Evolutionary conservation across 2,888 invertebrate species (phyloP), one percentile per base, ranked within the genome.

Genomic region (Torymus aiolomorphi): DNA sequence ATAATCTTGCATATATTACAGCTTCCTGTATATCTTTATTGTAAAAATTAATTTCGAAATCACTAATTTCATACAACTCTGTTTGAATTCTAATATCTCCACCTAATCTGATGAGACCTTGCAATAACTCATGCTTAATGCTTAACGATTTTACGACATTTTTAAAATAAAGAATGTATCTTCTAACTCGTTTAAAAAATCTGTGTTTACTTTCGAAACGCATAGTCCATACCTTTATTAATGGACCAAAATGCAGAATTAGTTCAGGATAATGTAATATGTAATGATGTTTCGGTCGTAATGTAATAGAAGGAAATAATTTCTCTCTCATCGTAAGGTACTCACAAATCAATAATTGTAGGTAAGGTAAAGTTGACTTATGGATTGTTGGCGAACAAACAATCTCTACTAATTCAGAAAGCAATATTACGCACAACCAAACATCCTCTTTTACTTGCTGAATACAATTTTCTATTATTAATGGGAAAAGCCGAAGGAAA

Each of bases 401-500:
- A 11, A 84, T 84, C 75, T 84, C 84, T 20, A 83, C 52, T 16
- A 84, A 82, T 82, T 85, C 84, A 14, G 67, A 20, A 0, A 84
- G 52, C n/a, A 82, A 49, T 11, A 84, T 13, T 24, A 84, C 63
- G 59, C 56, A 71, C n/a, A 42, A 49, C 84, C 85, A 85, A 10
- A 56, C 56, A 24, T 82, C 75, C 65, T 84, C 52, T 11, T 82
- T 13, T 54, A 24, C 5, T 24, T 83, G 42, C 63, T 65, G 51
- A 51, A 83, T 81, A 76, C 81, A 80, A 20, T 72, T 65, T 42
- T 16, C 20, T 18, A 84, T 78, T 4, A 83, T 54, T 12, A 83
- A 24, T 11, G 84, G 82, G 56, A 84, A 78, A n/a, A 63, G 42
- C 20, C 63, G 2, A 1, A 82, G 12, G 69, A 83, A 81, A 16